Conservation (phyloP, 1,140 invertebrate species). For the Lethrus apterus region DNA sequence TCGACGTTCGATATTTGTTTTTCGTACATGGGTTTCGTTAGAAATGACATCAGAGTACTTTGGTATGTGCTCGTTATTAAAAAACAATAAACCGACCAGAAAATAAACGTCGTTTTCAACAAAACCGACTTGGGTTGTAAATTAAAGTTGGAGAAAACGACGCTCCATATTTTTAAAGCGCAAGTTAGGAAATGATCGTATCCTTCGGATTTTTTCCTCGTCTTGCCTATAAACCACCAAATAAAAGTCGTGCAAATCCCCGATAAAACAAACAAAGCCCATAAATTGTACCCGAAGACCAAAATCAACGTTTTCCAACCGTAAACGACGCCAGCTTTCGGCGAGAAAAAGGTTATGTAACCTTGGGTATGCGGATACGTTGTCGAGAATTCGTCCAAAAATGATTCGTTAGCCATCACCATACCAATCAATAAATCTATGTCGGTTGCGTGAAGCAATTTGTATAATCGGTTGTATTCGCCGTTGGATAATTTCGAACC, state of each 20-base stretch:
- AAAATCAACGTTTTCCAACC: conserved; percentile 16
- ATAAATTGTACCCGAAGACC: conserved; percentile 1
- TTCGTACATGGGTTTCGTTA: conserved; percentile 14
- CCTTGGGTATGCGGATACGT: conserved; percentile 1
- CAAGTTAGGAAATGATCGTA: conserved; percentile 1
- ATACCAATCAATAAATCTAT: conserved; percentile 17
- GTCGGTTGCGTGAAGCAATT: conserved; percentile 6
- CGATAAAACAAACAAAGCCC: conserved; percentile 4
- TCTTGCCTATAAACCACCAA: conserved; percentile 2
- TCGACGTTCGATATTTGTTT: conserved; percentile 16
- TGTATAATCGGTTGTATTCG: conserved; percentile 9
- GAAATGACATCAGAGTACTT: conserved; percentile 9
- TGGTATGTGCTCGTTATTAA: conserved; percentile 6
- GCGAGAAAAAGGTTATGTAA: conserved; percentile 12
- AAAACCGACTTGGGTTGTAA: conserved; percentile 5
- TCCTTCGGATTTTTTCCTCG: not conserved
- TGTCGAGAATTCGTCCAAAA: conserved; percentile 8
- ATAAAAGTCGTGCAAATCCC: not conserved
- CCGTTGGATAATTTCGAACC: conserved; percentile 13
- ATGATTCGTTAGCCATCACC: conserved; percentile 5
- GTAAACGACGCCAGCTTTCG: not conserved
- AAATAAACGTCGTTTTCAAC: conserved; percentile 3
- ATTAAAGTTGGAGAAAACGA: conserved; percentile 13
- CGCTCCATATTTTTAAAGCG: conserved; percentile 6
- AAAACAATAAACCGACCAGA: conserved; percentile 13